phyloP scores from a whole-genome alignment of 2,113 vertebrate species.

The Perccottus glenii region DNA sequence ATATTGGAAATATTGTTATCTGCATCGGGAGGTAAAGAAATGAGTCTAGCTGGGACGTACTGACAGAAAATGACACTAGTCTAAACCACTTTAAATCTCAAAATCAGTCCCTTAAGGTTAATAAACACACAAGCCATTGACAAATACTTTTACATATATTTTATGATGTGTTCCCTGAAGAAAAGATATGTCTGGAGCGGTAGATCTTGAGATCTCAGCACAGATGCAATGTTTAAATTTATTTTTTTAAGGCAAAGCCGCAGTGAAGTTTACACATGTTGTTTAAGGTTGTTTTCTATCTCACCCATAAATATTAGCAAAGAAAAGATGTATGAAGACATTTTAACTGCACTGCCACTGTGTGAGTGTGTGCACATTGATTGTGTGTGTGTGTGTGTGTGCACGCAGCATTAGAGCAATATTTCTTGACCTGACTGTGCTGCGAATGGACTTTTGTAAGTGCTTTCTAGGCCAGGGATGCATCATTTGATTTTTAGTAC shows the following conservation, averaged over 20 bases:
- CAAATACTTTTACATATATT: neutral
- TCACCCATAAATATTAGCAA: slow-evolving; percentile 22
- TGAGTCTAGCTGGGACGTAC: too few relatives aligned
- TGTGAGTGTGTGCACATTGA: neutral
- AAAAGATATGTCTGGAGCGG: neutral
- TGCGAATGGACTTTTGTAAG: slow-evolving; percentile 13
- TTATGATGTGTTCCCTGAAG: neutral
- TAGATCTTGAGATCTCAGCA: slow-evolving; percentile 11
- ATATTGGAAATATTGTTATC: too few relatives aligned
- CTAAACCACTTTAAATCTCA: too few relatives aligned
- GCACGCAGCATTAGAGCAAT: neutral
- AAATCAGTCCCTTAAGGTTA: too few relatives aligned
- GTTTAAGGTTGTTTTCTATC: slow-evolving; percentile 19
- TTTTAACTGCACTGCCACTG: neutral
- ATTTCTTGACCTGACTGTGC: slow-evolving; percentile 19
- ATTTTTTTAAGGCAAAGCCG: slow-evolving; percentile 1
- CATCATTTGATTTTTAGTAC: slow-evolving; percentile 7
- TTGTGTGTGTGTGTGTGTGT: slow-evolving; percentile 9
- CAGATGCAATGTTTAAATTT: neutral
- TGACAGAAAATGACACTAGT: too few relatives aligned
- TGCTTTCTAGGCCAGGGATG: slow-evolving; percentile 26
- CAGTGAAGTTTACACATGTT: neutral
- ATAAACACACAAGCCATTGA: neutral
- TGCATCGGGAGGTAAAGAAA: too few relatives aligned
- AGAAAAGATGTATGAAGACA: slow-evolving; percentile 19